These are phyloP conservation scores for Bryconaethiops microstoma DNA, from an alignment of 2,797 vertebrate genomes.

Conservation along the genomic window DNA sequence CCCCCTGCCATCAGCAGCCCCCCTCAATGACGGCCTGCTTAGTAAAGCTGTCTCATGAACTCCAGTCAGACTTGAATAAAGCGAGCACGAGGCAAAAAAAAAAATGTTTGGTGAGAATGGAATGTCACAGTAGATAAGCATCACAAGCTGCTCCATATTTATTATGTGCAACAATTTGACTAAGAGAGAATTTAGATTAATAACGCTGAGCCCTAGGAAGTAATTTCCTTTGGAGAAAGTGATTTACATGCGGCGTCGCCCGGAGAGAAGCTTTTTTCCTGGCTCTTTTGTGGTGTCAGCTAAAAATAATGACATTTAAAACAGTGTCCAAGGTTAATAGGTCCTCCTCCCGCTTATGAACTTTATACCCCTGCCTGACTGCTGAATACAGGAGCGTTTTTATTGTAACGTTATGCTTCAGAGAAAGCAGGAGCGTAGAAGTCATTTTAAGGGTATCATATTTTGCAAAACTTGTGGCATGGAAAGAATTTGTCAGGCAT, in stretches of 20 bases:
- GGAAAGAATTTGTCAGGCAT: slow-evolving; percentile 26
- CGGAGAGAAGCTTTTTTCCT: slow-evolving; percentile 84
- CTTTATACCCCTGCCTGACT: slow-evolving; percentile 69
- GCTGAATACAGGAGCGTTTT: slow-evolving; percentile 48
- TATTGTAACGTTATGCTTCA: slow-evolving; percentile 49
- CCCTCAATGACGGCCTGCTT: slow-evolving; percentile 63
- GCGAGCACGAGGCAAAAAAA: slow-evolving; percentile 60
- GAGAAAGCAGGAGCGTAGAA: slow-evolving; percentile 29
- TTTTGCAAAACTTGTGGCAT: slow-evolving; percentile 40
- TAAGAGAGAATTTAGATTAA: slow-evolving; percentile 99
- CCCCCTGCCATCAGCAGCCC: slow-evolving; percentile 38
- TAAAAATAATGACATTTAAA: slow-evolving; percentile 98
- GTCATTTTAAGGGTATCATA: slow-evolving; percentile 56
- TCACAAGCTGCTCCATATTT: slow-evolving; percentile 92
- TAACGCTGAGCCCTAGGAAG: slow-evolving; percentile 93
- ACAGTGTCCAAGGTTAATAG: slow-evolving; percentile 97
- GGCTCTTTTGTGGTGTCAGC: slow-evolving; percentile 89
- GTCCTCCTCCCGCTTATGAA: slow-evolving; percentile 90
- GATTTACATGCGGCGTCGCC: slow-evolving; percentile 95
- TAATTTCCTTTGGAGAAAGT: slow-evolving; percentile 98
- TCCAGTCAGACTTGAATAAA: slow-evolving; percentile 72
- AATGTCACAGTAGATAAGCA: slow-evolving; percentile 84
- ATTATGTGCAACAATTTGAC: slow-evolving; percentile 95
- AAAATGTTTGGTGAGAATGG: slow-evolving; percentile 72
- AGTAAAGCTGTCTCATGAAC: slow-evolving; percentile 74